phyloP scores from a whole-genome alignment of 2,797 vertebrate species.

The Notolepis coatsorum region DNA sequence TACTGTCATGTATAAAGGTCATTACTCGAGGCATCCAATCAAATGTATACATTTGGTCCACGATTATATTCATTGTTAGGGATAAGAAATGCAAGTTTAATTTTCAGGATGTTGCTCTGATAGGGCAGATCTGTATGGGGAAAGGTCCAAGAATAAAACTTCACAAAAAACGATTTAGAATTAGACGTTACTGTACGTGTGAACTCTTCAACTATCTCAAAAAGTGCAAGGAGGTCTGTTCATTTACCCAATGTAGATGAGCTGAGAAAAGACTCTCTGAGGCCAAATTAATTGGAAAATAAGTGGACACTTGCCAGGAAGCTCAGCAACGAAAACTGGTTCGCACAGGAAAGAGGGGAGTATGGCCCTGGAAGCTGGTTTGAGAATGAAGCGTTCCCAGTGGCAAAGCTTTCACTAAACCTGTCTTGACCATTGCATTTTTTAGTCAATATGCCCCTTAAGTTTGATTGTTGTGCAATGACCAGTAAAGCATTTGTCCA shows the following conservation, averaged over 20 bases:
- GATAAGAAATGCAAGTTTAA: not conserved
- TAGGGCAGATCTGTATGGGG: slow-evolving; percentile 2
- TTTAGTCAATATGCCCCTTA: slow-evolving; percentile 50
- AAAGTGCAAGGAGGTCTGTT: slow-evolving; percentile 67
- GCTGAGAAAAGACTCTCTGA: slow-evolving; percentile 67
- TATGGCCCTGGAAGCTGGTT: slow-evolving; percentile 62
- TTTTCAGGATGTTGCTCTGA: slow-evolving; percentile 4
- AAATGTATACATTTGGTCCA: no score
- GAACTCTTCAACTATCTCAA: slow-evolving; percentile 54
- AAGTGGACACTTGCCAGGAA: slow-evolving; percentile 77
- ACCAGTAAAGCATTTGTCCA: slow-evolving; percentile 12
- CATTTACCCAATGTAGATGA: slow-evolving; percentile 70
- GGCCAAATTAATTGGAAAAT: slow-evolving; percentile 81
- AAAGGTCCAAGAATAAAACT: slow-evolving; percentile 21
- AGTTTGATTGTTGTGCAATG: slow-evolving; percentile 31
- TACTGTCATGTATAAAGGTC: no score
- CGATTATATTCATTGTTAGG: no score
- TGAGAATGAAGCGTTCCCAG: slow-evolving; percentile 51
- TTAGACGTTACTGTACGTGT: slow-evolving; percentile 37
- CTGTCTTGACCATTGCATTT: slow-evolving; percentile 57
- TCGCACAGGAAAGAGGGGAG: slow-evolving; percentile 60
- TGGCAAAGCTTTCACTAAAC: slow-evolving; percentile 49
- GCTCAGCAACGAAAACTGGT: slow-evolving; percentile 67
- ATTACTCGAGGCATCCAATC: no score
- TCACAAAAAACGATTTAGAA: slow-evolving; percentile 48